Evolutionary conservation across 1,140 invertebrate genomes (phyloP), one percentile per base, ranked within the genome.

Genomic region (Pogonomyrmex californicus): DNA sequence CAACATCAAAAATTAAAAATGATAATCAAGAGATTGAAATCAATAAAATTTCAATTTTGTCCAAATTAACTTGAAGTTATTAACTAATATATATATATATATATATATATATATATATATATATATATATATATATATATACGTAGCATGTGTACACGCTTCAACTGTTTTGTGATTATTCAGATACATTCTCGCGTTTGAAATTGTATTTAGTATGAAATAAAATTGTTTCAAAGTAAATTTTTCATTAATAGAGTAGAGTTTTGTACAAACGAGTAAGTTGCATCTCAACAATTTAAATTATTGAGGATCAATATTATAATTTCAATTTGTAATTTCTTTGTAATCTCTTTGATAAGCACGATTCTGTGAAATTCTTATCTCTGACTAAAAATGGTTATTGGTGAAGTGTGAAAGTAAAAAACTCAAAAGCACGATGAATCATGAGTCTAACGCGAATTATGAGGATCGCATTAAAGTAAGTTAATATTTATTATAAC

Each of bases 381-480:
- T 65, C 51, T 30, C 4, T 62, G 49, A 66, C 33, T 86, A 58
- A 49, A 86, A 54, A 76, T 71, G 23, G 9, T 41, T 60, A 71
- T 87, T 38, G 60, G 68, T 76, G 14, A 73, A 56, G 51, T n/a
- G 33, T 4, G n/a, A 73, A 47, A 36, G 4, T 33, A 49, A 60
- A 60, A 62, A 58, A 5, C 33, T 36, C 49, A n/a, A 70, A 51
- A 9, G 17, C 14, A n/a, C 6, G 2, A 88, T 85, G 79, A n/a
- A 85, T 66, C 51, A 65, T 58, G 33, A 70, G 58, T 4, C 49
- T 23, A 38, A 23, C 4, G 7, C 17, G 0, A 87, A 76, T 38
- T 70, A 76, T 12, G 44, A 71, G 4, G 63, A 56, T 30, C 70
- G 86, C 17, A 41, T 88, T 41, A 14, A 88, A 73, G 86, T 89